phyloP scores from a whole-genome alignment of 1,140 invertebrate species.

The Artemia franciscana region DNA sequence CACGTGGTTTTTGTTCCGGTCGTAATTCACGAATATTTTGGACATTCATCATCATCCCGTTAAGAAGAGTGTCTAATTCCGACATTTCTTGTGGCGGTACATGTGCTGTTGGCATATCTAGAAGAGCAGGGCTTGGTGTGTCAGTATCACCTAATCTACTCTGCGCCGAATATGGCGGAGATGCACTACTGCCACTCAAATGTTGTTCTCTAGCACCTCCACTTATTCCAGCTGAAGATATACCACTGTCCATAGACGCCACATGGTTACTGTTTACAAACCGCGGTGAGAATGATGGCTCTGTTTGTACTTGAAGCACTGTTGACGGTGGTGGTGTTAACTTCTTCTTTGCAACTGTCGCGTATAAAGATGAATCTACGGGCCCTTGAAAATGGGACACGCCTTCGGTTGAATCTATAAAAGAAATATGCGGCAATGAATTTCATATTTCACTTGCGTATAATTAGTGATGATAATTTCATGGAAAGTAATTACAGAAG shows the following conservation, averaged over 20 bases:
- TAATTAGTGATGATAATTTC: too few relatives aligned
- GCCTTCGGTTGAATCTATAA: not conserved
- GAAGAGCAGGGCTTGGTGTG: constrained; percentile 6
- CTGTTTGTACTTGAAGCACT: not conserved
- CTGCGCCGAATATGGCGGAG: constrained; percentile 8
- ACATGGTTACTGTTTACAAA: constrained; percentile 33
- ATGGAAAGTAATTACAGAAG: too few relatives aligned
- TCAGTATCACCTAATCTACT: constrained; percentile 5
- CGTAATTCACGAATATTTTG: constrained; percentile 41
- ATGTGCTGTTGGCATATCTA: constrained; percentile 7
- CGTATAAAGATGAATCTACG: constrained; percentile 68
- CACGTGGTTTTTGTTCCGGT: constrained; percentile 15
- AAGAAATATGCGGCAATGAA: constrained; percentile 1
- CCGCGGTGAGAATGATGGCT: not conserved
- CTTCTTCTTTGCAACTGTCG: constrained; percentile 36
- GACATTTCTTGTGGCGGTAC: constrained; percentile 16
- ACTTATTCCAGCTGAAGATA: constrained; percentile 31
- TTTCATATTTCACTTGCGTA: not conserved
- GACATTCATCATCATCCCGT: constrained; percentile 56
- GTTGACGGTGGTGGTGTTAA: constrained; percentile 11
- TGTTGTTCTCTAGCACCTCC: constrained; percentile 3
- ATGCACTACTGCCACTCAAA: constrained; percentile 11
- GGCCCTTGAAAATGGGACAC: constrained; percentile 42
- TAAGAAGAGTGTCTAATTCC: constrained; percentile 43
- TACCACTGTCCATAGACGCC: constrained; percentile 60